A percentile compares a stretch with the other conserved stretches of the same genome.
These are phyloP conservation scores for Saccostrea cuccullata DNA, from an alignment of 1,140 invertebrate species.

Conservation along the genomic window DNA sequence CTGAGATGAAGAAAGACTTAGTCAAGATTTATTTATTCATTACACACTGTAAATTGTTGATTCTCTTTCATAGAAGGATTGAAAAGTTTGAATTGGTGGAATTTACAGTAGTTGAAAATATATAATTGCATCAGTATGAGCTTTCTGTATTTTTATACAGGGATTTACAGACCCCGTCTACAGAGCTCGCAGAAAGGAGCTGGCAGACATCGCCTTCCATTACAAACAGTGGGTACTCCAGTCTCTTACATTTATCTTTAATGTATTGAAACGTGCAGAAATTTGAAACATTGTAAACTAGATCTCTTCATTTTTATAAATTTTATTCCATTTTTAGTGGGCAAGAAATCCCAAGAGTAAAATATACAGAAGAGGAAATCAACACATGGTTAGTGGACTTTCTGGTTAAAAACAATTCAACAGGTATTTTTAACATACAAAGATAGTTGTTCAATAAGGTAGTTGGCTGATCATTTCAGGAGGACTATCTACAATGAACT, in stretches of 20 bases:
- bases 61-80: no score
- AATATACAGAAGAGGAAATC: slow-evolving; percentile 93
- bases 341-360: slow-evolving; percentile 90
- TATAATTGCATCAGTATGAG: no score
- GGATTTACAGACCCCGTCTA: slow-evolving; percentile 97
- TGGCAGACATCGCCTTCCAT: slow-evolving; percentile 97
- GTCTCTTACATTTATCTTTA: background rate
- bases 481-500: slow-evolving; percentile 92
- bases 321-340: slow-evolving; percentile 81
- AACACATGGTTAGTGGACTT: slow-evolving; percentile 85
- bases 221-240: slow-evolving; percentile 90
- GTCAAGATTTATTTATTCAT: no score
- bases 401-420: no score
- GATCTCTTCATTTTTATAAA: background rate
- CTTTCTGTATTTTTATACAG: slow-evolving; percentile 64
- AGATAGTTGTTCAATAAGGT: no score
- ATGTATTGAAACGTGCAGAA: background rate
- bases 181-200: slow-evolving; percentile 93
- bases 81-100: no score
- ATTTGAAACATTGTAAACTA: no score
- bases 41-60: no score
- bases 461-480: slow-evolving; percentile 76
- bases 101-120: no score
- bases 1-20: no score
- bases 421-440: no score